These are phyloP conservation scores for Capreolus pygargus DNA, from an alignment of 2,113 vertebrate genomes.

Conservation along the genomic window DNA sequence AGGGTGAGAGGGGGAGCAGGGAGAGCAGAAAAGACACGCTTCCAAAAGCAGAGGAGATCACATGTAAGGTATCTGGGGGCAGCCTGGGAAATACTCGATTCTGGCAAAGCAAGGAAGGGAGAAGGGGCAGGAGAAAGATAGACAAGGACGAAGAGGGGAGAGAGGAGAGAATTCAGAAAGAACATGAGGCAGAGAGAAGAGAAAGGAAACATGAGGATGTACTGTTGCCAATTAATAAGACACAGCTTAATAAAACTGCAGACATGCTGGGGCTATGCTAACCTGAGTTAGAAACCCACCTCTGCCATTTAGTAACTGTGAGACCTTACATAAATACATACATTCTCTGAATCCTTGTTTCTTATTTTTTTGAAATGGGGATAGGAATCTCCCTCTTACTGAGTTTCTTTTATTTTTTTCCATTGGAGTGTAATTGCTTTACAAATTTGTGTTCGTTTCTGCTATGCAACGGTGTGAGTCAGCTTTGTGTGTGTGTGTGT, in stretches of 20 bases:
- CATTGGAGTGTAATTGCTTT: neutral
- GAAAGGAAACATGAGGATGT: neutral
- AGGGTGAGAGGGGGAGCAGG: neutral
- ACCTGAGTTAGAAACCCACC: neutral
- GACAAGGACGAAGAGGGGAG: neutral
- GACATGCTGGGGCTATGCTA: neutral
- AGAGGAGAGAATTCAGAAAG: neutral
- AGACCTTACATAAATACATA: neutral
- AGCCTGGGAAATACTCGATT: neutral
- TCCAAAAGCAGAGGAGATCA: neutral
- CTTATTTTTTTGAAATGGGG: neutral
- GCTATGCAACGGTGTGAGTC: neutral
- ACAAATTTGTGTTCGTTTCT: neutral
- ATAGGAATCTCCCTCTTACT: neutral
- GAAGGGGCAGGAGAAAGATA: neutral
- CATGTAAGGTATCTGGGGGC: neutral
- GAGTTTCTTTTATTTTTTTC: neutral
- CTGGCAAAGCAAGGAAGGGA: neutral
- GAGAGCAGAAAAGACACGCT: neutral
- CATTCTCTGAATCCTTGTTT: neutral
- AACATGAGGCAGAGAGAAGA: neutral
- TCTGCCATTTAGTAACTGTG: neutral
- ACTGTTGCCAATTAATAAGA: neutral
- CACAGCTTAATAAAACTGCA: neutral
- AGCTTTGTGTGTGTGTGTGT: rapidly evolving